Base-by-base conservation (phyloP, 1,140 invertebrate genomes). In the Drosophila kurseongensis region DNA sequence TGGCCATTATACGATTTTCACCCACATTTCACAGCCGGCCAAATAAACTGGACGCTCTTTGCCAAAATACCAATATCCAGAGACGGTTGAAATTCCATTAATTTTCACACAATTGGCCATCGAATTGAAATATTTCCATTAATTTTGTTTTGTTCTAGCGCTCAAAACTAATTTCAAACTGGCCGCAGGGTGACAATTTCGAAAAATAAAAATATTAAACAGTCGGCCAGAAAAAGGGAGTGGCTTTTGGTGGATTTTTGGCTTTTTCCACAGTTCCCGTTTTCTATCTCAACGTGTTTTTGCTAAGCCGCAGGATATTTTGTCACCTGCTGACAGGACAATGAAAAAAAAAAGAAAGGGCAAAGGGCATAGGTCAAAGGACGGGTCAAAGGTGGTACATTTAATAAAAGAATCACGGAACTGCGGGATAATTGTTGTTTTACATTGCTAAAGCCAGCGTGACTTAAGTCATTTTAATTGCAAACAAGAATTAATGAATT, bases 151-250 rank as follows among this genome's bases (percentile, higher is more conserved):
- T 32, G 44, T 50, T 40, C 14, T 12, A 50, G 14, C 47, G 38
- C 8, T 59, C 57, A 27, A 54, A 75, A 65, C 50, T 56, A 82
- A 75, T 75, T 71, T 76, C 8, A 50, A 76, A 66, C 29, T 36
- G 32, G 61, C 80, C 68, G 52, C 59, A 41, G 75, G 75, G 75
- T 58, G 57, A 59, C 58, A 83, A 75, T 75, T 82, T 75, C 12
- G 32, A 16, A 14, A 32, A 54, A 59, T 67, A 59, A 61, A 61
- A 60, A 55, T 68, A 77, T 77, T 77, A 54, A 54, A 40, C 29
- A 38, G n/a, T 50, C 32, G 32, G 38, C 38, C 32, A 14, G 18
- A n/a, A 57, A 57, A 18, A 12, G 50, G 5, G 10, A 5, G 50
- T 36, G 6, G 50, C 14, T 36, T 12, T 36, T 32, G 1, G 14